Conservation (phyloP, 2,113 vertebrate species). For the Indri indri region DNA sequence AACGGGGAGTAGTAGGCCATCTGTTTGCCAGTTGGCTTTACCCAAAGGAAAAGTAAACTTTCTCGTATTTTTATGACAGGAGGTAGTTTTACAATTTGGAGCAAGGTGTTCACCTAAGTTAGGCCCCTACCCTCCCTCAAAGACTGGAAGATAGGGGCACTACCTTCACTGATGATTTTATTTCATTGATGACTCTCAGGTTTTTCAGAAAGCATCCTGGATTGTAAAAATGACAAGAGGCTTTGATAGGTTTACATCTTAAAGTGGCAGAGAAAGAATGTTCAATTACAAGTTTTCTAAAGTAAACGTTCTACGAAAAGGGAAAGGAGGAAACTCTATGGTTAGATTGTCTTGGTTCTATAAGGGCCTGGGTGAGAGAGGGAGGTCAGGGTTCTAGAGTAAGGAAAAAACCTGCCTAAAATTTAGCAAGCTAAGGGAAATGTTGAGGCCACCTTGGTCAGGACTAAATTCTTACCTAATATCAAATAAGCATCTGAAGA, state of each 20-base stretch:
- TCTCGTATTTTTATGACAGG: neutral
- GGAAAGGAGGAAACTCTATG: neutral
- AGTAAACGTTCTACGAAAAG: neutral
- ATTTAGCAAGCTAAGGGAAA: neutral
- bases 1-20: neutral
- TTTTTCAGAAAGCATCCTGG: neutral
- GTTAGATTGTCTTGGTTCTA: neutral
- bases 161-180: neutral
- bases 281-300: neutral
- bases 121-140: neutral
- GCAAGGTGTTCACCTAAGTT: neutral
- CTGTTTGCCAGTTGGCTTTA: neutral
- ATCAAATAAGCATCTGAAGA: neutral
- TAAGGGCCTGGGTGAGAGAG: neutral
- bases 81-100: neutral
- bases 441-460: neutral
- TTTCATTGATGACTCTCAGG: neutral
- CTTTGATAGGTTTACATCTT: neutral
- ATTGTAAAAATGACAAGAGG: neutral
- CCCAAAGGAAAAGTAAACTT: neutral
- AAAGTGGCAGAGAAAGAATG: neutral
- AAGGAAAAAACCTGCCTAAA: neutral
- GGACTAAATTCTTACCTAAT: neutral
- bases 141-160: neutral
- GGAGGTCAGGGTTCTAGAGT: fast-evolving